Evolutionary conservation across 2,888 invertebrate species (phyloP), one percentile per base, ranked within the genome.

Genomic region (Scaptodrosophila latifasciaeformis): DNA sequence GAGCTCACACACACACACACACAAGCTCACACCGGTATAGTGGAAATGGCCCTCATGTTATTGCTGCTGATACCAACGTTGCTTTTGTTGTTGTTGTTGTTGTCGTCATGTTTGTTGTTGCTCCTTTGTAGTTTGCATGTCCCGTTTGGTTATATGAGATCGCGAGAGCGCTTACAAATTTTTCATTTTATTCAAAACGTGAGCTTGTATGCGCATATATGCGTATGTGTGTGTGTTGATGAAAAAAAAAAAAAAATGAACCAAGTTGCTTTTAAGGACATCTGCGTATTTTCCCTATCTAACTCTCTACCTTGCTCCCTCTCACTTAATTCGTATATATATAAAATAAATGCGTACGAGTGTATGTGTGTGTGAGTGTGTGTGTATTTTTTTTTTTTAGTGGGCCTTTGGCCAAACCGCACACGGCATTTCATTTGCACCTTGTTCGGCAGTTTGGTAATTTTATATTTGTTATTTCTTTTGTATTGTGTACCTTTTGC

Each of bases 121-220:
- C 56, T 62, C 74, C 80, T 74, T 79, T 79, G 74, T 74, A 79
- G 74, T 77, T 74, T 63, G 78, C 70, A 74, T 75, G 75, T 75
- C 80, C 75, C 81, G 75, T 77, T 75, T 74, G 68, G 80, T 77
- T 76, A 75, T 80, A 80, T 77, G 75, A 80, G 81, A 77, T 80
- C 80, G 70, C 67, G 49, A 65, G 49, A 70, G 61, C 71, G 76
- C 76, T 76, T 76, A 80, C 78, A 77, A 80, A 67, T 81, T 75
- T 75, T 75, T 74, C 81, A 81, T 79, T 72, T 80, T 68, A 79
- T 81, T 81, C 50, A 59, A 64, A 70, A 53, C 37, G 27, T 12
- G 18, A 24, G 24, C 24, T 7, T 3, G 7, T 5, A 24, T 7
- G 5, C 43, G 21, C 21, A 15, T 30, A 2, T 15, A 39, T 57